A percentile compares a stretch with the other conserved stretches of the same genome.
Conservation (phyloP, 2,888 invertebrate genomes). For the Lydus trimaculatus region DNA sequence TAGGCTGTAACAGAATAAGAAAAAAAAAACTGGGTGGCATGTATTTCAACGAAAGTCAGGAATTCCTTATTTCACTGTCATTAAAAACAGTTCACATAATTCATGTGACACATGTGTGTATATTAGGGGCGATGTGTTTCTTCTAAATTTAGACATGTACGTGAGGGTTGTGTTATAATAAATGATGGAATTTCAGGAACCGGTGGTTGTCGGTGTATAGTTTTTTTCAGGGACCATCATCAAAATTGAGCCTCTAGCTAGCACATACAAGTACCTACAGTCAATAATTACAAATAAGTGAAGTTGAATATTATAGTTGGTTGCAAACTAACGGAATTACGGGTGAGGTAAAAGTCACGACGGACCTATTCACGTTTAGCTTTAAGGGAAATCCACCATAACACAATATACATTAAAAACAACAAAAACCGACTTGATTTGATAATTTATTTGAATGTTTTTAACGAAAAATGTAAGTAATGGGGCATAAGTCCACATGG, state of each 20-base stretch:
- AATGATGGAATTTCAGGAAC: background rate
- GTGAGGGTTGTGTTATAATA: background rate
- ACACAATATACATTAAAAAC: background rate
- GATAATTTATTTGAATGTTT: too few species aligned
- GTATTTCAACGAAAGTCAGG: slow-evolving; percentile 1
- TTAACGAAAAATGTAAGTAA: background rate
- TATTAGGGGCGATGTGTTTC: background rate
- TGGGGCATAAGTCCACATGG: background rate
- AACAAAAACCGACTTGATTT: too few species aligned
- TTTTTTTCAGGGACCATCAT: background rate
- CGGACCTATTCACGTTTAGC: slow-evolving; percentile 17
- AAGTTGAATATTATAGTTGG: slow-evolving; percentile 10
- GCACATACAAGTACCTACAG: background rate
- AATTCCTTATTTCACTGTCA: background rate
- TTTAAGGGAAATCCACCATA: background rate
- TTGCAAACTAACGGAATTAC: slow-evolving; percentile 15
- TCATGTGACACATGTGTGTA: background rate
- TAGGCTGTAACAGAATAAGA: background rate
- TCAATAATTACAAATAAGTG: slow-evolving; percentile 4
- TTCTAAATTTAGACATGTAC: slow-evolving; percentile 1
- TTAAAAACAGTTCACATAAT: slow-evolving; percentile 6
- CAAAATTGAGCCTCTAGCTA: slow-evolving; percentile 1
- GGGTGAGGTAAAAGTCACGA: slow-evolving; percentile 14
- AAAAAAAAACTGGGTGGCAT: background rate
- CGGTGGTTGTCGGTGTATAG: background rate